Base-by-base conservation (phyloP, 2,888 invertebrate genomes). In the Apamea monoglypha region DNA sequence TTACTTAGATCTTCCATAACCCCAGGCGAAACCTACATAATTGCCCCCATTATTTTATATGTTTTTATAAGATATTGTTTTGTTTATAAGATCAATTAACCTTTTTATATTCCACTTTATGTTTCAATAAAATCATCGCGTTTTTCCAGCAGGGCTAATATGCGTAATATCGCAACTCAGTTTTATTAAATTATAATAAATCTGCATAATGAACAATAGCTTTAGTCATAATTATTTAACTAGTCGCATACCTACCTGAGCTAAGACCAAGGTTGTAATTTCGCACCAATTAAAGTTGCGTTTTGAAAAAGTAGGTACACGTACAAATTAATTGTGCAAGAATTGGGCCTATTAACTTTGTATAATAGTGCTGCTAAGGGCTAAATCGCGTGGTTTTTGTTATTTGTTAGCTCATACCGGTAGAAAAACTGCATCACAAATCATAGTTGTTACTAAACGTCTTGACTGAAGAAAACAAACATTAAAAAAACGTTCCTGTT, bases 191-290 rank as follows among this genome's bases (percentile, higher is more conserved):
- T 84, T 76, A 76, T 10, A 70, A 83, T 81, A 70, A 84, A 88
- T 88, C 84, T 79, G 70, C 88, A 86, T 87, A 83, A 71, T 56
- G 40, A 85, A 89, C 90, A 87, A 88, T 88, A 78, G 84, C 79
- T 66, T 32, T n/a, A 80, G 83, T 80, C 18, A 69, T 85, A 82
- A 89, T 89, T 83, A 69, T 75, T 59, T 76, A 76, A 78, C 81
- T 64, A 82, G 67, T 75, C 50, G 71, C 64, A 69, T 71, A 85
- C 56, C 70, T 76, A 76, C 72, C 68, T 70, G 2, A 74, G 63
- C 64, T 70, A 69, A 79, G 75, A 81, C 67, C 74, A 64, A 69
- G 74, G 71, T 67, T 66, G 69, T 80, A 76, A 85, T 85, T 82
- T 75, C 63, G 75, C 64, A 72, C 36, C 77, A 82, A 89, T 89